phyloP scores from a whole-genome alignment of 2,797 vertebrate species.

The Nyctibius grandis region DNA sequence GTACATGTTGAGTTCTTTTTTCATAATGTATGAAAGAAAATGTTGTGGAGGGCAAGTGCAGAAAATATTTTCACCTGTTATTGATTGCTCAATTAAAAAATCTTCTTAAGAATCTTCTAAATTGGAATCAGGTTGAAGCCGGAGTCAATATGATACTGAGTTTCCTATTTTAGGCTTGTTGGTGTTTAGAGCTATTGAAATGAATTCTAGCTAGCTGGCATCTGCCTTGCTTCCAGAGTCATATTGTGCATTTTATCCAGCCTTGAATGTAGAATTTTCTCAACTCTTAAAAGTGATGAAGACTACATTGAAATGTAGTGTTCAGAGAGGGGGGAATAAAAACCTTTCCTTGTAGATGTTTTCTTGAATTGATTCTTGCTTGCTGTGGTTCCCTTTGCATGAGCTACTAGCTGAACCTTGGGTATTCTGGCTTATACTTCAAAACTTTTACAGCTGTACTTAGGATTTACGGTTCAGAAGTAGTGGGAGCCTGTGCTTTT shows the following conservation, averaged over 20 bases:
- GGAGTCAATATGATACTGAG: fast-evolving
- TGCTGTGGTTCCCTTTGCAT: background rate
- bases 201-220: background rate
- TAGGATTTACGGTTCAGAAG: background rate
- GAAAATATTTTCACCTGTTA: background rate
- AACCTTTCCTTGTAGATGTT: background rate
- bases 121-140: background rate
- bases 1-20: background rate
- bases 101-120: background rate
- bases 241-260: background rate
- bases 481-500: background rate
- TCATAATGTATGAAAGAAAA: fast-evolving
- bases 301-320: background rate
- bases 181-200: background rate
- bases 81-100: background rate
- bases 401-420: background rate
- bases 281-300: background rate
- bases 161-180: background rate
- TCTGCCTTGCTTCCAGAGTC: background rate
- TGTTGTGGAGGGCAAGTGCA: background rate
- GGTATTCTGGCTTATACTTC: background rate
- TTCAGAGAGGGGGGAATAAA: background rate
- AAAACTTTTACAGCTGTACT: background rate
- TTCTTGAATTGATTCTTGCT: background rate
- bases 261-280: background rate